phyloP scores from a whole-genome alignment of 1,140 invertebrate genomes.

The Eriosoma lanigerum region DNA sequence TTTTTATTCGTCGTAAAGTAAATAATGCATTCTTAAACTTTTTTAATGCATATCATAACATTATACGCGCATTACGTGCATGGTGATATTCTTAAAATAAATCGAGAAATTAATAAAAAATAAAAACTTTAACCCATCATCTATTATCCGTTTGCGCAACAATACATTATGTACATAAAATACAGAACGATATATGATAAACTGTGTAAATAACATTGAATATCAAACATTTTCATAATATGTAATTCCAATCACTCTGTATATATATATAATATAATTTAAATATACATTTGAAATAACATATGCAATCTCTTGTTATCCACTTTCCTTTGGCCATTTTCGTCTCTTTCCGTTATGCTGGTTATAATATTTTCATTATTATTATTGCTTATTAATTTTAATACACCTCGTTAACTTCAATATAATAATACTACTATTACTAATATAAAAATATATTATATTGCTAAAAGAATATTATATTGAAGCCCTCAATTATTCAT shows the following conservation, averaged over 20 bases:
- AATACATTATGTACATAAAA: too few species aligned
- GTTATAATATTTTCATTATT: too few species aligned
- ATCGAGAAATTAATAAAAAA: background rate
- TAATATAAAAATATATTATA: too few species aligned
- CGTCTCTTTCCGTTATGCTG: background rate
- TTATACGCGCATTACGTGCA: background rate
- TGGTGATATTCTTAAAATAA: background rate
- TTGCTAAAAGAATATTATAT: background rate
- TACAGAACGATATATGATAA: too few species aligned
- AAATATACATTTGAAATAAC: too few species aligned
- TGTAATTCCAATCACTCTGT: too few species aligned
- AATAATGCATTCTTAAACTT: conserved; percentile 11
- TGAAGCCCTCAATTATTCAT: background rate
- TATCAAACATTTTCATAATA: too few species aligned
- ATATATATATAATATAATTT: too few species aligned
- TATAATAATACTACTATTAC: too few species aligned
- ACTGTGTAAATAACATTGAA: too few species aligned
- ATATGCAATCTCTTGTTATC: background rate
- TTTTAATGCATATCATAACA: conserved; percentile 5
- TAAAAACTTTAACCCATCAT: conserved; percentile 1
- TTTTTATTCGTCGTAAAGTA: conserved; percentile 7
- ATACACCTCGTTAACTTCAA: background rate
- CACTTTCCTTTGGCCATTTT: background rate
- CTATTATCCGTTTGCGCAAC: background rate
- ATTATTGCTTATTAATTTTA: too few species aligned